A percentile compares a stretch with the other conserved stretches of the same genome.
Evolutionary conservation across 2,888 invertebrate genomes (phyloP).

Genomic region (Phorcus lineatus): DNA sequence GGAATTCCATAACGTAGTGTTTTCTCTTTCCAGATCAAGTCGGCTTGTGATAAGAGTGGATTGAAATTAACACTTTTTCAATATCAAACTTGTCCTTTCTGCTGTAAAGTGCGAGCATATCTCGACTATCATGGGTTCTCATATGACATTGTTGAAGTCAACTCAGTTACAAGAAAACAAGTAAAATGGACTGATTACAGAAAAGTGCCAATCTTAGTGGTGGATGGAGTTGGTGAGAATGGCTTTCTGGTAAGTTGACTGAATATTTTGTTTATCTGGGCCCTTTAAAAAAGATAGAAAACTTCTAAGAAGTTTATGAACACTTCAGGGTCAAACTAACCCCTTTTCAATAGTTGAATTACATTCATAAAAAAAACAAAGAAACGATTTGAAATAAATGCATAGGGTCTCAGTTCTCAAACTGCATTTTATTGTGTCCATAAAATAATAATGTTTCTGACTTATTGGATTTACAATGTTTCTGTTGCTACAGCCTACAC

Average conservation of each 20-base stretch:
- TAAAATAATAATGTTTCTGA: too few species aligned
- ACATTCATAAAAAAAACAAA: too few species aligned
- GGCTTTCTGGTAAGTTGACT: constrained; percentile 65
- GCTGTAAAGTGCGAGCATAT: constrained; percentile 84
- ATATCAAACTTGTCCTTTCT: constrained; percentile 98
- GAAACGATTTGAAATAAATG: too few species aligned
- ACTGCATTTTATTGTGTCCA: too few species aligned
- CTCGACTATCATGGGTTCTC: constrained; percentile 94
- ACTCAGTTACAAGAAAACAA: constrained; percentile 93
- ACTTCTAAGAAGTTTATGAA: too few species aligned
- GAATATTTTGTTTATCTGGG: neutral
- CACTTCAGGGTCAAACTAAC: too few species aligned
- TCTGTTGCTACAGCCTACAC: too few species aligned
- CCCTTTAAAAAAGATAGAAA: too few species aligned
- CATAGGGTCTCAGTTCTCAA: too few species aligned
- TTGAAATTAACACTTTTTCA: constrained; percentile 91
- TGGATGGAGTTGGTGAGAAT: constrained; percentile 79
- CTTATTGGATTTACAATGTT: too few species aligned
- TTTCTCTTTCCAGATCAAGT: constrained; percentile 43
- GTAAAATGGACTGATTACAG: constrained; percentile 95
- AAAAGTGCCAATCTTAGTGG: constrained; percentile 94
- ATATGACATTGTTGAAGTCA: constrained; percentile 97
- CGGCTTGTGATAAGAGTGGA: constrained; percentile 56
- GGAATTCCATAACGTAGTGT: too few species aligned
- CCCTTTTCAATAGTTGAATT: too few species aligned